Evolutionary conservation across 2,113 vertebrate genomes (phyloP).

Genomic region (Phyllostomus discolor): DNA sequence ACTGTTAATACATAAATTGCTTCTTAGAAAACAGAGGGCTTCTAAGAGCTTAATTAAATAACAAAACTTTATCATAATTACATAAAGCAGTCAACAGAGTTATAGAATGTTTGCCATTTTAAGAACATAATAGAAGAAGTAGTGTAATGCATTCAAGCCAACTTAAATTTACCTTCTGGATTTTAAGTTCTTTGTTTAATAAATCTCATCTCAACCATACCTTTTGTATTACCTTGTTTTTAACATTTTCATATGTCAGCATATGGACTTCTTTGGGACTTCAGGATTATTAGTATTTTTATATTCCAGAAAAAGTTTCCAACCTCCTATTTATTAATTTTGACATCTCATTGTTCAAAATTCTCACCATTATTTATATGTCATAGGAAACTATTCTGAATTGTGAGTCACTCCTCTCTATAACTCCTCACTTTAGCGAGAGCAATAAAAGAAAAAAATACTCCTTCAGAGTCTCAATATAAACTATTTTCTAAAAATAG

Average conservation of each 20-base stretch:
- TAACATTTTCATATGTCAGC: background rate
- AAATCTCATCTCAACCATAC: background rate
- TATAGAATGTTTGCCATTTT: background rate
- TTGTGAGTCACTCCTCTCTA: background rate
- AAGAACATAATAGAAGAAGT: background rate
- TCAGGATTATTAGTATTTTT: background rate
- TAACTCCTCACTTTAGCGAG: background rate
- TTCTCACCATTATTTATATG: background rate
- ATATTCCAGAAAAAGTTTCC: background rate
- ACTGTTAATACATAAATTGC: background rate
- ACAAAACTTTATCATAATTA: background rate
- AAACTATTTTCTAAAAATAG: background rate
- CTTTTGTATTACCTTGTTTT: background rate
- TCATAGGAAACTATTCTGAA: background rate
- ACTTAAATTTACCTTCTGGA: background rate
- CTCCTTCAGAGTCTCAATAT: background rate
- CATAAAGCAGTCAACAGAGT: background rate
- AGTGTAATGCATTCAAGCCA: background rate
- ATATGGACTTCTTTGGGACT: background rate
- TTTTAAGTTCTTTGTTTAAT: background rate
- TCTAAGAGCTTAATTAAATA: background rate
- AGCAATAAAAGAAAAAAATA: background rate
- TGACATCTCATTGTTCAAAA: background rate
- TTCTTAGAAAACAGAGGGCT: background rate
- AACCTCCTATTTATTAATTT: background rate